Evolutionary conservation across 2,888 invertebrate genomes (phyloP), one percentile per base, ranked within the genome.

Genomic region (Amphipyra berbera): DNA sequence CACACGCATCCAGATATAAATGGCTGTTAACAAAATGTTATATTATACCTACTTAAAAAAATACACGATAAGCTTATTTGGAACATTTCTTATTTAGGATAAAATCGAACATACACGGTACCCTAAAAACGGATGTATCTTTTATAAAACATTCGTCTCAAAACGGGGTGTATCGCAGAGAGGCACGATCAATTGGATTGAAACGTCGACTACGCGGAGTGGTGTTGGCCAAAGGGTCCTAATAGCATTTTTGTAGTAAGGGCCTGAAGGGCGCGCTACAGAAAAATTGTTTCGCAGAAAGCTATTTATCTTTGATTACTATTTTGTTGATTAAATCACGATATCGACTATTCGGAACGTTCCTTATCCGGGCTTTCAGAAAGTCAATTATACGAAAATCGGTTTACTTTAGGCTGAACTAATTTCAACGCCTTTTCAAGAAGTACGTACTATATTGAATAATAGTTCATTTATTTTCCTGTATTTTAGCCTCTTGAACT

Each of bases 181-280:
- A 76, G 84, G 83, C 87, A 86, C 87, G 86, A 88, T 86, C 89
- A 89, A 91, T 91, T 89, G 89, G 89, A 91, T 92, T 90, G 90
- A 88, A 90, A 87, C 87, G 89, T 88, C 82, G 84, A 78, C 82
- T 82, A 75, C 76, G 82, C 82, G 82, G 68, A 88, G 85, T 83
- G 86, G 81, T 84, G 81, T 82, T 81, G 81, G 76, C 81, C 84
- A 84, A 84, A 88, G 86, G 89, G 88, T 84, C 90, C 86, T 91
- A 92, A 93, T 91, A 88, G 88, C 88, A 90, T 92, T 93, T 91
- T 86, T 90, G 83, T 85, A 87, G 88, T 75, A 74, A 83, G 83
- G 76, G 83, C 81, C 81, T 81, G 77, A 87, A 85, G 82, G 85
- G 71, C 76, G 79, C 76, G 79, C 82, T 81, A 76, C 81, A 85